phyloP scores from a whole-genome alignment of 2,113 vertebrate genomes.

The Triplophysa rosa region DNA sequence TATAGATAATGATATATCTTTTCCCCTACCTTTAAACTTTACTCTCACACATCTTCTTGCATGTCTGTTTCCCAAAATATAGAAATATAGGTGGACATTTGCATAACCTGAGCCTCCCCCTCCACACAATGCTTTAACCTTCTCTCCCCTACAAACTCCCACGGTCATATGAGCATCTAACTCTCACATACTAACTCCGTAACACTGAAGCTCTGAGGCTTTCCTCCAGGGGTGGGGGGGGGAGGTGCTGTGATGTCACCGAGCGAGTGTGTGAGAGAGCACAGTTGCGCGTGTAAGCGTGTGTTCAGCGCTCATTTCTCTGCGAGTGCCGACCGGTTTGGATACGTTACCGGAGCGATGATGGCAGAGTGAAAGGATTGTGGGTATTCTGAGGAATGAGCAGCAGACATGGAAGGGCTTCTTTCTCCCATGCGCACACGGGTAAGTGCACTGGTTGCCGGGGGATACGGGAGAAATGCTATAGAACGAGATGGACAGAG shows the following conservation, averaged over 20 bases:
- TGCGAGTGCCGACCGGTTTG: conserved; percentile 42
- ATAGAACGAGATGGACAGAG: conserved; percentile 5
- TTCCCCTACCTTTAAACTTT: no score
- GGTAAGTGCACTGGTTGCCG: conserved; percentile 71
- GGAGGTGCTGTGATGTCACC: conserved; percentile 32
- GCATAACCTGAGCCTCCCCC: conserved; percentile 1
- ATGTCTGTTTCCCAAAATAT: no score
- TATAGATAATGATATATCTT: no score
- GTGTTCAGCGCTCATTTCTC: conserved; percentile 37
- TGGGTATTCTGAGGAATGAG: conserved; percentile 42
- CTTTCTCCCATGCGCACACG: conserved; percentile 78
- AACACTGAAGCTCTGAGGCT: conserved; percentile 46
- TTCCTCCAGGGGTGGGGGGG: conserved; percentile 34
- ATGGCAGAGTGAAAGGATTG: conserved; percentile 48
- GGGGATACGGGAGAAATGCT: conserved; percentile 60
- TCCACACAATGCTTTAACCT: conserved; percentile 6
- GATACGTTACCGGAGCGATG: conserved; percentile 45
- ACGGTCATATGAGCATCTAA: conserved; percentile 22
- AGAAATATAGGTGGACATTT: neutral
- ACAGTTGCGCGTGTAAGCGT: conserved; percentile 43
- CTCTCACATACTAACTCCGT: neutral
- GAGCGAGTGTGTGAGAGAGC: conserved; percentile 56
- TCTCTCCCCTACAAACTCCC: conserved; percentile 43
- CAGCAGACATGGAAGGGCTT: conserved; percentile 74
- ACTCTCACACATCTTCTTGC: no score